These are phyloP conservation scores for Lithosia quadra DNA, from an alignment of 2,888 invertebrate species.

Conservation along the genomic window DNA sequence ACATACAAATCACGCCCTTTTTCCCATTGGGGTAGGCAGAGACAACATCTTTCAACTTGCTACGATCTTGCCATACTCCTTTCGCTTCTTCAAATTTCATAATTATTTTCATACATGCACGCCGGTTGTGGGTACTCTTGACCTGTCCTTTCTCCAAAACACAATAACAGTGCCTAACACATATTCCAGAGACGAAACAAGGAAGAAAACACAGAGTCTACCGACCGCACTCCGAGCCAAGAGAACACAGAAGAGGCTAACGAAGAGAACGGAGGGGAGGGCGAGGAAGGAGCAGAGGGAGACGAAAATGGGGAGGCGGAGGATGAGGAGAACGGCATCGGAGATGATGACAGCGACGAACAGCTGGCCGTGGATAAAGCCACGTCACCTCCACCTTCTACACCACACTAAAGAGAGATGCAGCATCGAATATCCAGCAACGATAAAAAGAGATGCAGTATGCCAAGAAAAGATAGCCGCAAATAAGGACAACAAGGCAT, in stretches of 20 bases:
- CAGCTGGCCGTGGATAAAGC: conserved; percentile 79
- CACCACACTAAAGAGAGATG: conserved; percentile 48
- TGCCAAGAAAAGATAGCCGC: too few species aligned
- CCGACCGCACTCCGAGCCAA: conserved; percentile 58
- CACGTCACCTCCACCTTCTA: conserved; percentile 82
- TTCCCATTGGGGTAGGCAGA: too few species aligned
- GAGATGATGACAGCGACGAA: conserved; percentile 56
- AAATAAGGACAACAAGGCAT: too few species aligned
- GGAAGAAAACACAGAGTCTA: conserved; percentile 64
- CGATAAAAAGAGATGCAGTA: too few species aligned
- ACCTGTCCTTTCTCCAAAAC: neutral
- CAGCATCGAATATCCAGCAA: too few species aligned
- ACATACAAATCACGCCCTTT: too few species aligned
- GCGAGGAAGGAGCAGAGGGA: conserved; percentile 59
- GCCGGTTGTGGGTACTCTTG: too few species aligned
- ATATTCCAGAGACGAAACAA: conserved; percentile 71
- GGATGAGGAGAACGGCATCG: conserved; percentile 62
- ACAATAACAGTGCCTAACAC: too few species aligned
- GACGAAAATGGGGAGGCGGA: conserved; percentile 65
- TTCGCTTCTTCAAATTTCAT: too few species aligned
- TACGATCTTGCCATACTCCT: too few species aligned
- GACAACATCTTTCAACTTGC: too few species aligned
- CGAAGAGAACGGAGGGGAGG: conserved; percentile 52
- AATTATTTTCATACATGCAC: too few species aligned
- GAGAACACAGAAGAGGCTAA: conserved; percentile 57